Evolutionary conservation across 2,888 invertebrate genomes (phyloP).

Genomic region (Acleris literana): DNA sequence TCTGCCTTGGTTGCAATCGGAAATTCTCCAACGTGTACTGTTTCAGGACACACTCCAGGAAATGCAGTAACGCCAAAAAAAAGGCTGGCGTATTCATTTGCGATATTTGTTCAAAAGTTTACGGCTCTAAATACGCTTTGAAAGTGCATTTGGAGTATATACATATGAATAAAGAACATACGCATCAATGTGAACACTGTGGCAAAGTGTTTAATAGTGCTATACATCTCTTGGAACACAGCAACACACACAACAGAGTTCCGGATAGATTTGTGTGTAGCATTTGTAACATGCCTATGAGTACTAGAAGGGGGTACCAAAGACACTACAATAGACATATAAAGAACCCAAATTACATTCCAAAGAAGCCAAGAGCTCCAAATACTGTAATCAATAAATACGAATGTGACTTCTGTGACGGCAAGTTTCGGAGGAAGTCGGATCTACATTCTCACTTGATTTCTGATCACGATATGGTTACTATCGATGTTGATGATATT

Average conservation of each 20-base stretch:
- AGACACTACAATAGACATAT: constrained; percentile 44
- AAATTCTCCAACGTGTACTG: constrained; percentile 53
- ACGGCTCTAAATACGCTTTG: constrained; percentile 44
- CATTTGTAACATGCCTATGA: constrained; percentile 51
- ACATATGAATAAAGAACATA: constrained; percentile 45
- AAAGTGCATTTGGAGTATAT: constrained; percentile 48
- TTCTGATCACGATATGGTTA: constrained; percentile 27
- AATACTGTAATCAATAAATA: background rate
- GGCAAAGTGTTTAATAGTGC: constrained; percentile 53
- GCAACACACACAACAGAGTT: constrained; percentile 51
- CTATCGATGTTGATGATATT: background rate
- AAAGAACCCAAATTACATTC: constrained; percentile 20
- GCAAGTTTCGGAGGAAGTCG: constrained; percentile 1
- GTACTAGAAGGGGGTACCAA: constrained; percentile 53
- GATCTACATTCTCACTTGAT: constrained; percentile 32
- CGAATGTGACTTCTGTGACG: constrained; percentile 34
- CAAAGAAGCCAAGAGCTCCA: background rate
- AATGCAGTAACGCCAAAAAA: constrained; percentile 40
- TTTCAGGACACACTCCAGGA: constrained; percentile 47
- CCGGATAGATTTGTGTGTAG: constrained; percentile 53
- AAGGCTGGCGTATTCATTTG: constrained; percentile 46
- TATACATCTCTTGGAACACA: constrained; percentile 53
- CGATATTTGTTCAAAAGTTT: constrained; percentile 55
- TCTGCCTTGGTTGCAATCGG: constrained; percentile 50
- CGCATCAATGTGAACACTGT: constrained; percentile 55